Evolutionary conservation across 37 sponge, comb jelly and placozoan genomes (phyloP).

Genomic region (Petrosia ficiformis): DNA sequence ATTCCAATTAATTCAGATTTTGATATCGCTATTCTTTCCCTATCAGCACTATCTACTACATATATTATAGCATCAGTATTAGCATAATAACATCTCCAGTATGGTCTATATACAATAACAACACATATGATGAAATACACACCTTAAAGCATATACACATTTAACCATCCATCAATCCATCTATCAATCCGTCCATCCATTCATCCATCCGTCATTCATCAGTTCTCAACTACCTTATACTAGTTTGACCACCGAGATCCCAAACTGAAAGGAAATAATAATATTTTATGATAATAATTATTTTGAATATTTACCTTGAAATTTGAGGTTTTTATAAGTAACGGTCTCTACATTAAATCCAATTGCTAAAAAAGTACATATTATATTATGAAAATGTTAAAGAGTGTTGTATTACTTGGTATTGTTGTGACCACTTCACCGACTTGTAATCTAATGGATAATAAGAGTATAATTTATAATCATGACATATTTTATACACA

Average conservation of each 20-base stretch:
- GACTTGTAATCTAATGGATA: slow-evolving; percentile 86
- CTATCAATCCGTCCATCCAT: no score
- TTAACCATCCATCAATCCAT: no score
- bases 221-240: slow-evolving; percentile 71
- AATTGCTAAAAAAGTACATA: slow-evolving; percentile 88
- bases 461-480: background rate
- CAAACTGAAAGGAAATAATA: slow-evolving; percentile 66
- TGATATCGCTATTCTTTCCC: slow-evolving; percentile 92
- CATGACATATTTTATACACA: slow-evolving; percentile 13
- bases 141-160: no score
- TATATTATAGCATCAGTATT: slow-evolving; percentile 99
- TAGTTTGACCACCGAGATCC: slow-evolving; percentile 98
- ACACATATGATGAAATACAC: background rate
- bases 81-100: slow-evolving; percentile 99
- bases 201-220: background rate
- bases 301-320: slow-evolving; percentile 76
- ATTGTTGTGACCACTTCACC: slow-evolving; percentile 99
- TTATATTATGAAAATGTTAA: no score
- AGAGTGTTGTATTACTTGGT: slow-evolving; percentile 85
- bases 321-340: slow-evolving; percentile 96
- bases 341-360: slow-evolving; percentile 99
- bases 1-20: slow-evolving; percentile 93
- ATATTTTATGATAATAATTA: background rate
- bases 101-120: slow-evolving; percentile 65
- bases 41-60: slow-evolving; percentile 97